These are phyloP conservation scores for Folsomia candida DNA, from an alignment of 2,888 invertebrate species.

Conservation along the genomic window DNA sequence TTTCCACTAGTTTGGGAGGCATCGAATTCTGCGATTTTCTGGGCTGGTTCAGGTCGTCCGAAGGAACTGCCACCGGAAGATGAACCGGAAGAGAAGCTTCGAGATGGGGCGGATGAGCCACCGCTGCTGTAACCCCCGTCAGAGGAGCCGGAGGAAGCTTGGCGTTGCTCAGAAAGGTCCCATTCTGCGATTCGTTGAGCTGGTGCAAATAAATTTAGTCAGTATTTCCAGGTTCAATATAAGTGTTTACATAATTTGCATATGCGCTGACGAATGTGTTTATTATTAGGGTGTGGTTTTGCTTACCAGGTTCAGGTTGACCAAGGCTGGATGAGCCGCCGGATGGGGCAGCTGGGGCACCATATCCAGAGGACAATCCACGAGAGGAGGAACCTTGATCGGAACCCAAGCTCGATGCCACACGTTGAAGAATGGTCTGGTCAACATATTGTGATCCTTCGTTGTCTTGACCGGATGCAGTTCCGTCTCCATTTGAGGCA, in stretches of 20 bases:
- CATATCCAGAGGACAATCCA: slow-evolving; percentile 17
- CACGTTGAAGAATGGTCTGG: slow-evolving; percentile 42
- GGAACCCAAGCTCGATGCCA: slow-evolving; percentile 41
- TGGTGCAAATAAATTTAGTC: too few species aligned
- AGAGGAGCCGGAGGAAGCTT: background rate
- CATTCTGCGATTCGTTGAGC: background rate
- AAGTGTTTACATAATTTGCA: too few species aligned
- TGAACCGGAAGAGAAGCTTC: too few species aligned
- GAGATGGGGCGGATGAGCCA: background rate
- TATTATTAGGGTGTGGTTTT: too few species aligned
- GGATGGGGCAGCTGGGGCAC: slow-evolving; percentile 26
- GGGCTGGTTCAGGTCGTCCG: slow-evolving; percentile 39
- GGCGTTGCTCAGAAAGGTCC: background rate
- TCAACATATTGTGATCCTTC: slow-evolving; percentile 40
- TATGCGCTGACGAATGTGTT: too few species aligned
- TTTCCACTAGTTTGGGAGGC: background rate
- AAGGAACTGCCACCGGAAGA: background rate
- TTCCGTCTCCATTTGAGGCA: slow-evolving; percentile 36
- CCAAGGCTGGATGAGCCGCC: slow-evolving; percentile 30
- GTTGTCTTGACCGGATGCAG: slow-evolving; percentile 29
- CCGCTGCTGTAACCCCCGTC: background rate
- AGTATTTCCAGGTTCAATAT: too few species aligned
- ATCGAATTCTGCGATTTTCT: slow-evolving; percentile 37
- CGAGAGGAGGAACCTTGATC: slow-evolving; percentile 21
- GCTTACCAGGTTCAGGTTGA: slow-evolving; percentile 36